Base-by-base conservation (phyloP, 2,888 invertebrate genomes). In the Acleris sparsana region DNA sequence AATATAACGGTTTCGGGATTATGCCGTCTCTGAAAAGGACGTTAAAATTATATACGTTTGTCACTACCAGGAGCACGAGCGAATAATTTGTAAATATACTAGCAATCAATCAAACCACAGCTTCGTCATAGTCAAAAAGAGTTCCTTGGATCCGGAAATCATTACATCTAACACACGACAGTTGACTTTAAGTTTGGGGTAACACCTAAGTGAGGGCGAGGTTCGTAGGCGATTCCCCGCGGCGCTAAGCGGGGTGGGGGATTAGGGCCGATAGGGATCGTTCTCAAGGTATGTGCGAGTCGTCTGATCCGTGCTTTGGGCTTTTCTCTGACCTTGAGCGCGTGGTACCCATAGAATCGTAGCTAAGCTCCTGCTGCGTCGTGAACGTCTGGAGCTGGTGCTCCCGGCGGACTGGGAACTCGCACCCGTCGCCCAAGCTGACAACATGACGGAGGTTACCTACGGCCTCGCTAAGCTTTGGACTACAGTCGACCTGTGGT, bases 351-450 rank as follows among this genome's bases (percentile, higher is more conserved):
- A 97, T 97, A 79, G 97, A 97, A 93, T 97, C 95, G 95, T 97
- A 97, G 79, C 94, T 93, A 84, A 93, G 94, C 70, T 90, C 90
- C 77, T 83, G 87, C 63, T 88, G 76, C 69, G 86, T 82, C 67
- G 87, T 85, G 86, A 91, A 92, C 70, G 91, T 87, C 85, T 89
- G 89, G 71, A 91, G 85, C 77, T 89, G 91, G 79, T 93, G 93
- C 88, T 96, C 96, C 80, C 95, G 94, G 80, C 96, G 95, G 87
- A 96, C 96, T 79, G 96, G 96, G 94, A 94, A 98, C 92, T 94
- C 95, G 91, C 96, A 95, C 93, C 97, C 98, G 93, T 97, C 97
- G 91, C 97, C 97, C 93, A 95, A 94, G 96, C 97, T 97, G 95
- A 87, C 93, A 80, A 88, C 75, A 77, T 82, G 68, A 78, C 74